phyloP scores from a whole-genome alignment of 2,888 invertebrate genomes.

The Diachrysia chrysitis region DNA sequence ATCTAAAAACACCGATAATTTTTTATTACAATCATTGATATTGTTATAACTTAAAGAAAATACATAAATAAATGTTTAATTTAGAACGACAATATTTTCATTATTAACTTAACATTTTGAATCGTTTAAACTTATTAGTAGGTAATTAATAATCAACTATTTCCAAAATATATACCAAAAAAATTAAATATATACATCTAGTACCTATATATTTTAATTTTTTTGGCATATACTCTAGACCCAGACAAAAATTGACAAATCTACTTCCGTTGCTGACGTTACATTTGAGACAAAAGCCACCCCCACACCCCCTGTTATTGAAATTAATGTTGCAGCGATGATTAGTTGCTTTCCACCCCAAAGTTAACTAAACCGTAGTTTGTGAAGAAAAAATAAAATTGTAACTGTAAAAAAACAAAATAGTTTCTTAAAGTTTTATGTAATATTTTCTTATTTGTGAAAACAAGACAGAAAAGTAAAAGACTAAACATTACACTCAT shows the following conservation, averaged over 20 bases:
- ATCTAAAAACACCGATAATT: no score
- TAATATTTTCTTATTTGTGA: neutral
- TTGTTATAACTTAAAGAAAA: no score
- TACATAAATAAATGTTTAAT: no score
- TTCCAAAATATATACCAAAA: no score
- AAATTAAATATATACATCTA: no score
- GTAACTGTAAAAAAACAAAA: slow-evolving; percentile 11
- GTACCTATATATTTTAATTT: no score
- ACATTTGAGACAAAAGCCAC: slow-evolving; percentile 54
- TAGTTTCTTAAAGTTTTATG: neutral
- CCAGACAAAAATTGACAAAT: slow-evolving; percentile 38
- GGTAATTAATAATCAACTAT: no score
- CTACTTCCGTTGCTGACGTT: slow-evolving; percentile 48
- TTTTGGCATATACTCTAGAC: no score
- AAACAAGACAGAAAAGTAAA: neutral
- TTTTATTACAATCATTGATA: no score
- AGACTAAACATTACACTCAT: neutral
- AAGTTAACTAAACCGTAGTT: slow-evolving; percentile 51
- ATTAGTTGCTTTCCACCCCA: slow-evolving; percentile 64
- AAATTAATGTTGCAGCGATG: slow-evolving; percentile 72
- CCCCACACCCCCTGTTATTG: slow-evolving; percentile 68
- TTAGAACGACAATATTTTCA: no score
- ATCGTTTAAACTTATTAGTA: no score
- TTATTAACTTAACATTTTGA: neutral
- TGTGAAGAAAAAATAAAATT: slow-evolving; percentile 34